A percentile compares a stretch with the other conserved stretches of the same genome.
Conservation (phyloP, 2,888 invertebrate species). For the Conus canariensis region DNA sequence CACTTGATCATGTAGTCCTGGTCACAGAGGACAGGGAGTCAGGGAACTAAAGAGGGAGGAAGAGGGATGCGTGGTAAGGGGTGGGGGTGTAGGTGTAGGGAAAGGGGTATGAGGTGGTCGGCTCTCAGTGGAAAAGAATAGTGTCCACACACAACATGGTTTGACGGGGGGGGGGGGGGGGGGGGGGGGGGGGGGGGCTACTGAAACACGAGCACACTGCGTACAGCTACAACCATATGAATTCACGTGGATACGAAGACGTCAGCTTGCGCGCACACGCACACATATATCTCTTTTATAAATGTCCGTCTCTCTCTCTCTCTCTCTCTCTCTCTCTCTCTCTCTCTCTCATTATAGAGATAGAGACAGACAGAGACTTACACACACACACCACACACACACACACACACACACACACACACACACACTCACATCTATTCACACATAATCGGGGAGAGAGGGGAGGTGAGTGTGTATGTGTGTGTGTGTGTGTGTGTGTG, state of each 20-base stretch:
- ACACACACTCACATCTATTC: background rate
- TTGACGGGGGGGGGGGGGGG: too few relatives aligned
- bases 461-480: background rate
- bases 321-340: background rate
- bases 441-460: too few relatives aligned
- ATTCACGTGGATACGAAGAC: background rate
- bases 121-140: too few relatives aligned
- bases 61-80: background rate
- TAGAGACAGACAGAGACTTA: background rate
- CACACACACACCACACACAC: slow-evolving; percentile 7
- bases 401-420: background rate
- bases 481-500: background rate
- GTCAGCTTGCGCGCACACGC: background rate
- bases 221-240: background rate
- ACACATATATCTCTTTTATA: background rate
- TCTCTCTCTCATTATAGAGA: background rate
- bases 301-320: background rate
- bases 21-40: background rate
- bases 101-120: too few relatives aligned
- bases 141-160: too few relatives aligned
- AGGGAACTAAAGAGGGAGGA: background rate
- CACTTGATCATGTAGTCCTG: slow-evolving; percentile 46
- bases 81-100: too few relatives aligned
- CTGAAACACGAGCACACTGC: background rate
- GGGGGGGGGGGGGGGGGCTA: too few relatives aligned